Evolutionary conservation across 2,888 invertebrate species (phyloP).

Genomic region (Ryuthela nishihirai): DNA sequence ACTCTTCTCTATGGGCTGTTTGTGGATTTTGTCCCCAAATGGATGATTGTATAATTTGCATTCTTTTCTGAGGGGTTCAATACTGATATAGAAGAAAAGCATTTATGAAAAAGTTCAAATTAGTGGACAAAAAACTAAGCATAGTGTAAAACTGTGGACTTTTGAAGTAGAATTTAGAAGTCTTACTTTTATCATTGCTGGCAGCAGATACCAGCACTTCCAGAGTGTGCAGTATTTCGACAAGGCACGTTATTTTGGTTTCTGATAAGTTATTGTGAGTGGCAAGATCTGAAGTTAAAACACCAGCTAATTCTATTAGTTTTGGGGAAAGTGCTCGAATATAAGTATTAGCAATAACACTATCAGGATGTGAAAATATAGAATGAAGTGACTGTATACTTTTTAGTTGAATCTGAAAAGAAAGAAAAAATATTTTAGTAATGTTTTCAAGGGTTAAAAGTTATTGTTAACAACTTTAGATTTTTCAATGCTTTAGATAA

Average conservation of each 20-base stretch:
- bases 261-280: conserved; percentile 60
- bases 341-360: conserved; percentile 68
- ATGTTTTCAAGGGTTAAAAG: background rate
- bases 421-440: conserved; percentile 50
- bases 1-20: no score
- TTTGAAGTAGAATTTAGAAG: no score
- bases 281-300: conserved; percentile 63
- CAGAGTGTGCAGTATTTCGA: conserved; percentile 69
- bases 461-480: no score
- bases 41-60: no score
- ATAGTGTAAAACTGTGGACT: no score
- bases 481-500: no score
- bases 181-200: conserved; percentile 73
- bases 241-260: conserved; percentile 64
- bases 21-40: no score
- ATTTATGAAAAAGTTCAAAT: no score
- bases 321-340: conserved; percentile 76
- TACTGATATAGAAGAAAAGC: no score
- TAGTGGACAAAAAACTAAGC: no score
- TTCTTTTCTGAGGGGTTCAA: no score
- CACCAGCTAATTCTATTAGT: conserved; percentile 61
- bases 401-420: conserved; percentile 64
- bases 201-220: conserved; percentile 70
- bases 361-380: conserved; percentile 68
- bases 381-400: conserved; percentile 74